These are phyloP conservation scores for Dyspetes luteomarginatus DNA, from an alignment of 2,888 invertebrate genomes.

Conservation along the genomic window DNA sequence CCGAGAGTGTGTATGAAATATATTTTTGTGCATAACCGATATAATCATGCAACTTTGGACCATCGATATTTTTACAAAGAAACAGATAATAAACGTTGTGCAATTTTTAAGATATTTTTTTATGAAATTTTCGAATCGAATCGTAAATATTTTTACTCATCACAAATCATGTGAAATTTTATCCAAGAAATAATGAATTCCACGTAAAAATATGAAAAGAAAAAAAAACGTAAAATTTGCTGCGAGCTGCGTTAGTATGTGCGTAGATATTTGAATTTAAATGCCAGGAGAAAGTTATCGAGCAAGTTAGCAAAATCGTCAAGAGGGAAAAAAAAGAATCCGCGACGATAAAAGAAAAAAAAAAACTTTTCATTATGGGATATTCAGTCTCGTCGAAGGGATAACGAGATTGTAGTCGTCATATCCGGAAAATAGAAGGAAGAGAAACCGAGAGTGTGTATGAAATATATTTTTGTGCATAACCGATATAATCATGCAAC, in stretches of 20 bases:
- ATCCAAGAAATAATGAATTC: no score
- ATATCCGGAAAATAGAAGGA: not conserved
- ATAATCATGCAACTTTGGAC: no score
- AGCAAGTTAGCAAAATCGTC: not conserved
- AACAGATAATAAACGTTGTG: no score
- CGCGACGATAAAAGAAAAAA: not conserved
- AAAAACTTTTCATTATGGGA: not conserved
- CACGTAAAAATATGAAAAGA: no score
- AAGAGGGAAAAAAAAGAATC: not conserved
- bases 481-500: no score
- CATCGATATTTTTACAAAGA: not conserved
- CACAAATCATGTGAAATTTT: no score
- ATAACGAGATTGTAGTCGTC: not conserved
- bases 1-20: not conserved
- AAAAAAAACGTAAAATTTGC: no score
- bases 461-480: no score
- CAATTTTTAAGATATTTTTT: no score
- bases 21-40: no score
- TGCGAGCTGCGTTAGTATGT: not conserved
- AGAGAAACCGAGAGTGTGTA: not conserved
- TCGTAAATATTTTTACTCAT: no score
- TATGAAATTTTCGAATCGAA: no score
- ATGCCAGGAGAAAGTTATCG: slow-evolving; percentile 9
- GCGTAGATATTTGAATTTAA: not conserved
- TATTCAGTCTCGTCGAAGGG: not conserved